Evolutionary conservation across 2,888 invertebrate species (phyloP), one percentile per base, ranked within the genome.

Genomic region (Leptinotarsa haldemani): DNA sequence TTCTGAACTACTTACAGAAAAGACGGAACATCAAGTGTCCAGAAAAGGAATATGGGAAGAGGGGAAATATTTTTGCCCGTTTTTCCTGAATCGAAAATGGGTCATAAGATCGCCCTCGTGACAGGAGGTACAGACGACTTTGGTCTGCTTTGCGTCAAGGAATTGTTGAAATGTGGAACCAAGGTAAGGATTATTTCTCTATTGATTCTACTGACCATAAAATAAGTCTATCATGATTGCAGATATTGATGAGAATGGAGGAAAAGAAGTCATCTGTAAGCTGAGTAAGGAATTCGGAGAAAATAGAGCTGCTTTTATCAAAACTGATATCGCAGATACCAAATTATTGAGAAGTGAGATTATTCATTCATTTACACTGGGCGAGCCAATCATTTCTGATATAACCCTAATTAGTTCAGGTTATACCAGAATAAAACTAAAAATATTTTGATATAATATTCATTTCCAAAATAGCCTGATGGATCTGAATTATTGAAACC

Each of bases 321-420:
- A 90, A 74, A 92, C 92, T 80, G 93, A 93, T 83, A 93, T 93
- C 77, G 93, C 92, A 0, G 92, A 93, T 84, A 92, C 92, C 83
- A 90, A 91, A 20, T 92, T 93, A 83, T 92, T 92, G 82, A 93
- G 93, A 89, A 92, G 93, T 93, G 85, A 84, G 83, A 13, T 48
- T 46, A 48, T 15, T 58, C 30, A 16, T 47, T 63, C 18, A 2
- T 53, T 52, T 20, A 25, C n/a, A n/a, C 18, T 18, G 5, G 12
- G 40, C 40, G 9, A 40, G 40, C 12, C 9, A 50, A 50, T 50
- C 40, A 50, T 50, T n/a, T n/a, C 15, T 16, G 20, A 56, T 2
- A 40, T 9, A 40, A 9, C 40, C 40, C 3, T 40, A 2, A 40
- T 40, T 40, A 9, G 40, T 9, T 40, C 9, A 9, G 9, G 9